Base-by-base conservation (phyloP, 1,140 invertebrate genomes). In the Neodiprion pinetum region DNA sequence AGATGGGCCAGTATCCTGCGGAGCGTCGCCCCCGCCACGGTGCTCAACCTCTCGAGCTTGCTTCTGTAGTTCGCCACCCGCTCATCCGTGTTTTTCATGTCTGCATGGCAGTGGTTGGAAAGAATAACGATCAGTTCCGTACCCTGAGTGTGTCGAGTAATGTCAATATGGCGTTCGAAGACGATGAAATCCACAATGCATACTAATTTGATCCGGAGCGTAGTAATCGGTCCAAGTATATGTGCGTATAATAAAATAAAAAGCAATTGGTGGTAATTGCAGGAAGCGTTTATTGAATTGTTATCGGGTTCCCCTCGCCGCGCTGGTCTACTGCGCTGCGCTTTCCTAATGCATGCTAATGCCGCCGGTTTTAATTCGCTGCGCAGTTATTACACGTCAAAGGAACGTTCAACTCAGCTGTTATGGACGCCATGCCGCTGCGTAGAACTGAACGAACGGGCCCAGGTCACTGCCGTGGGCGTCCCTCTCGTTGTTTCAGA, bases 1-100 rank as follows among this genome's bases (percentile, higher is more conserved):
- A 97, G 87, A 86, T 98, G 96, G 5, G 92, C 92, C 11, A 97
- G 90, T 69, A 97, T 88, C 76, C 92, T 92, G 21, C 93, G 91
- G 14, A 95, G 83, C 0, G 96, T 96, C 71, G 93, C 91, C 71
- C 91, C 91, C 48, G 94, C 92, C 1, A 97, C 91, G 1, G 86
- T 77, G 14, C 93, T 92, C 21, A 97, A 87, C 1, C 91, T 88
- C 5, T 89, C 86, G 67, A 97, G 85, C 7, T 94, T 87, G 69
- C 92, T 91, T 67, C 91, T 90, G 77, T 93, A 94, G 74, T 90
- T 88, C 8, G 84, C 82, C 61, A 93, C 86, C 78, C 90, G 91
- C 17, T 91, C 89, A 0, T 88, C 78, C 9, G 86, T 84, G 48
- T 90, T 88, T 1, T 88, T 85, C 17, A 91, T 83, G 28, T 90